These are phyloP conservation scores for Neosalanx taihuensis DNA, from an alignment of 2,797 vertebrate genomes.

Conservation along the genomic window DNA sequence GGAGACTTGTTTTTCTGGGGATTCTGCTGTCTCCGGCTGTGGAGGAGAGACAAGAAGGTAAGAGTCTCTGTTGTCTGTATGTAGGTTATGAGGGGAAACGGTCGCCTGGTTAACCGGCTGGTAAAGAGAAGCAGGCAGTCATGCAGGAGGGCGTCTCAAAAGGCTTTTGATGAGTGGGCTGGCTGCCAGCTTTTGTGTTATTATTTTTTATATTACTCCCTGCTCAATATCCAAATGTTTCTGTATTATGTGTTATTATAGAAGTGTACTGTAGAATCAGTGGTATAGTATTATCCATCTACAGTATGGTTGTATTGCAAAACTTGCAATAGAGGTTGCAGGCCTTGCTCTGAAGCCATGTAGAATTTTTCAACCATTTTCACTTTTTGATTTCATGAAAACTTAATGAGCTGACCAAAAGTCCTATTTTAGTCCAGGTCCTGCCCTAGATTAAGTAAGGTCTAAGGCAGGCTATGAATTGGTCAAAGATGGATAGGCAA, in stretches of 20 bases:
- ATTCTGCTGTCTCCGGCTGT: constrained; percentile 79
- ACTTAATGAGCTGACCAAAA: constrained; percentile 54
- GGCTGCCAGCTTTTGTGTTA: constrained; percentile 25
- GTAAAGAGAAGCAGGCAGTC: constrained; percentile 7
- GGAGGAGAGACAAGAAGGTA: constrained; percentile 79
- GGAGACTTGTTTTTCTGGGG: constrained; percentile 76
- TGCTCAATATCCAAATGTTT: constrained; percentile 11
- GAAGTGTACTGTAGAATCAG: background rate
- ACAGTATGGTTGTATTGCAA: background rate
- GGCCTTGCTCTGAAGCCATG: background rate
- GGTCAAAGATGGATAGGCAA: constrained; percentile 17
- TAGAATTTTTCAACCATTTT: constrained; percentile 15
- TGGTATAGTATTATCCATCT: background rate
- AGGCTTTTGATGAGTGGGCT: constrained; percentile 13
- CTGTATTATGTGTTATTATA: constrained; percentile 2
- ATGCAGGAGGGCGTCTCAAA: constrained; percentile 15
- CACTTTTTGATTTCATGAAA: constrained; percentile 50
- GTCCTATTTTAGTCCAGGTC: constrained; percentile 51
- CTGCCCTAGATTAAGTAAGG: constrained; percentile 32
- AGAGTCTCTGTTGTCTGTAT: constrained; percentile 35
- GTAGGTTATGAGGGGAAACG: constrained; percentile 28
- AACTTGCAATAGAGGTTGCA: background rate
- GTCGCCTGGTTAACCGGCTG: constrained; percentile 29
- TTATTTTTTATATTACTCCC: background rate
- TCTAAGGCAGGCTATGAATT: constrained; percentile 8